Conservation (phyloP, 1,140 invertebrate species). For the Pachyrhynchus sulphureomaculatus region DNA sequence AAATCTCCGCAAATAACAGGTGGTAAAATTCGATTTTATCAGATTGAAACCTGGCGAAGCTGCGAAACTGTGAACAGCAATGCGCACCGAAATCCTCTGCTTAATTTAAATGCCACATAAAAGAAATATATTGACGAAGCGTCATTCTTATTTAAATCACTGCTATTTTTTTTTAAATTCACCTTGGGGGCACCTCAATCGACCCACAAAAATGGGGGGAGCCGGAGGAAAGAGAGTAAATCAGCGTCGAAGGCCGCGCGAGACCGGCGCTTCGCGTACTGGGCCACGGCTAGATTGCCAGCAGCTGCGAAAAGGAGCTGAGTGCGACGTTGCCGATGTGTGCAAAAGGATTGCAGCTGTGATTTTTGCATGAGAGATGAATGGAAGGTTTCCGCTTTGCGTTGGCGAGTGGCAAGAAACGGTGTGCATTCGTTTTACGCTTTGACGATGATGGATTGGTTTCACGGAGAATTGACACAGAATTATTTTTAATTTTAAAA, state of each 20-base stretch:
- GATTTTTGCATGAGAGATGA: background rate
- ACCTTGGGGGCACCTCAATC: slow-evolving; percentile 24
- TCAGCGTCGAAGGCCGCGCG: slow-evolving; percentile 25
- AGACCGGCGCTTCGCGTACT: slow-evolving; percentile 27
- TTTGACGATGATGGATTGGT: no score
- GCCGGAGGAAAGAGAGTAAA: background rate
- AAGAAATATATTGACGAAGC: background rate
- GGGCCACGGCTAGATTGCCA: slow-evolving; percentile 27
- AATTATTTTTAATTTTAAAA: no score
- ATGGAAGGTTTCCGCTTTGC: background rate
- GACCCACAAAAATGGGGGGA: slow-evolving; percentile 10
- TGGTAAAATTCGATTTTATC: slow-evolving; percentile 23
- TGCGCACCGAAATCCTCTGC: background rate
- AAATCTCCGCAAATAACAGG: slow-evolving; percentile 23
- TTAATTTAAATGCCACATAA: no score
- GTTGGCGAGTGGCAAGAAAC: background rate
- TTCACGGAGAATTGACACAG: no score
- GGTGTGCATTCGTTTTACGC: no score
- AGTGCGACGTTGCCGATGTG: slow-evolving; percentile 13
- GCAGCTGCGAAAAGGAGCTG: slow-evolving; percentile 26
- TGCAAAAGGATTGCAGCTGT: slow-evolving; percentile 6
- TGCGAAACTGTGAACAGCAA: no score
- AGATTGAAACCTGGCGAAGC: slow-evolving; percentile 3
- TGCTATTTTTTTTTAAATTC: slow-evolving; percentile 7
- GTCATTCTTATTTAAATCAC: background rate